phyloP scores from a whole-genome alignment of 1,140 invertebrate genomes.

The Chrysomallon squamiferum region DNA sequence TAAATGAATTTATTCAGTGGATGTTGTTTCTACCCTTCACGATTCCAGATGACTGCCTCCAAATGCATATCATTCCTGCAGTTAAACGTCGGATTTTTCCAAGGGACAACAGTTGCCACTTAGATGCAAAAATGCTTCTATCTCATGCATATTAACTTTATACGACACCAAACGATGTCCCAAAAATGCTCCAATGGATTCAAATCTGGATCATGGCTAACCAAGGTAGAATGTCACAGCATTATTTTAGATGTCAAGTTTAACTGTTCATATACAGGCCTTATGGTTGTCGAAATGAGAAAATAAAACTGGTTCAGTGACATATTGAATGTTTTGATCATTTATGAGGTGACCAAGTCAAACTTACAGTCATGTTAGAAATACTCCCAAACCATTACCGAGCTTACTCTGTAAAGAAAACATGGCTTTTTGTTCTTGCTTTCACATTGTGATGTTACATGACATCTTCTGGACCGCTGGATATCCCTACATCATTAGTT shows the following conservation, averaged over 20 bases:
- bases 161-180: background rate
- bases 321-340: background rate
- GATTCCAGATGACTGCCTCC: too few species aligned
- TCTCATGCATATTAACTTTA: background rate
- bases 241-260: background rate
- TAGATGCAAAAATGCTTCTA: background rate
- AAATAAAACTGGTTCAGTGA: background rate
- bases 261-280: background rate
- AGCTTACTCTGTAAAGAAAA: background rate
- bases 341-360: background rate
- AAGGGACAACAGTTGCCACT: background rate
- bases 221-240: background rate
- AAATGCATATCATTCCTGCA: background rate
- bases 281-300: background rate
- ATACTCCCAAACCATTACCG: background rate
- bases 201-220: background rate
- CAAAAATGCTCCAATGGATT: background rate
- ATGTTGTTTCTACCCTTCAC: too few species aligned
- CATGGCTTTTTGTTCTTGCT: too few species aligned
- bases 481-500: too few species aligned
- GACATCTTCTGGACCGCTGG: too few species aligned
- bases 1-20: too few species aligned
- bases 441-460: too few species aligned
- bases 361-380: constrained; percentile 1
- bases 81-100: background rate